phyloP scores from a whole-genome alignment of 2,797 vertebrate genomes.

The Cyclopterus lumpus region DNA sequence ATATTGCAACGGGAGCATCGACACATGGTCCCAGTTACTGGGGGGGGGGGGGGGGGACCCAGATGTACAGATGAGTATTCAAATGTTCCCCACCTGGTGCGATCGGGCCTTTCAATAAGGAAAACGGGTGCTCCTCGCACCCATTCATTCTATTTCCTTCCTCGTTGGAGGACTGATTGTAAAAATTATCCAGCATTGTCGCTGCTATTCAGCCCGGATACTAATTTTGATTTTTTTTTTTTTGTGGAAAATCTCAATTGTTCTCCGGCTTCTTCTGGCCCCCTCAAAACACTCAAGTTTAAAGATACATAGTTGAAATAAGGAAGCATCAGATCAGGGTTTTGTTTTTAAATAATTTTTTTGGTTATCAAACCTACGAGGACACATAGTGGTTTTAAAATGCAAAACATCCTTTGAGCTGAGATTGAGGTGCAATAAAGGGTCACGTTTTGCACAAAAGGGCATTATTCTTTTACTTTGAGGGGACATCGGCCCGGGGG shows the following conservation, averaged over 20 bases:
- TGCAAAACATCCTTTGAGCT: slow-evolving; percentile 50
- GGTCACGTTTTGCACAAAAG: slow-evolving; percentile 71
- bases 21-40: slow-evolving; percentile 36
- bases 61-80: slow-evolving; percentile 31
- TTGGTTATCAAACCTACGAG: neutral
- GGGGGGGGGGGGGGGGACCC: slow-evolving; percentile 8
- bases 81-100: slow-evolving; percentile 40
- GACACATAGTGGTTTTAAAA: slow-evolving; percentile 20
- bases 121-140: slow-evolving; percentile 45
- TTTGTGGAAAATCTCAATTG: slow-evolving; percentile 7
- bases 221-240: slow-evolving; percentile 9
- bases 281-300: slow-evolving; percentile 7
- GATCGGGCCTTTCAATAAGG: slow-evolving; percentile 44
- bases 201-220: slow-evolving; percentile 23
- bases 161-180: slow-evolving; percentile 32
- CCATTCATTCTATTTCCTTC: slow-evolving; percentile 17
- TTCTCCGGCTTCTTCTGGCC: slow-evolving; percentile 24
- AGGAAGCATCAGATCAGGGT: slow-evolving; percentile 9
- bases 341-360: no score
- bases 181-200: slow-evolving; percentile 28
- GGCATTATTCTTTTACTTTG: slow-evolving; percentile 76
- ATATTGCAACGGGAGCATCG: slow-evolving; percentile 57
- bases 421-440: slow-evolving; percentile 60
- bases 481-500: slow-evolving; percentile 61
- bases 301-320: slow-evolving; percentile 10